phyloP scores from a whole-genome alignment of 2,113 vertebrate species.

The Chroicocephalus ridibundus region DNA sequence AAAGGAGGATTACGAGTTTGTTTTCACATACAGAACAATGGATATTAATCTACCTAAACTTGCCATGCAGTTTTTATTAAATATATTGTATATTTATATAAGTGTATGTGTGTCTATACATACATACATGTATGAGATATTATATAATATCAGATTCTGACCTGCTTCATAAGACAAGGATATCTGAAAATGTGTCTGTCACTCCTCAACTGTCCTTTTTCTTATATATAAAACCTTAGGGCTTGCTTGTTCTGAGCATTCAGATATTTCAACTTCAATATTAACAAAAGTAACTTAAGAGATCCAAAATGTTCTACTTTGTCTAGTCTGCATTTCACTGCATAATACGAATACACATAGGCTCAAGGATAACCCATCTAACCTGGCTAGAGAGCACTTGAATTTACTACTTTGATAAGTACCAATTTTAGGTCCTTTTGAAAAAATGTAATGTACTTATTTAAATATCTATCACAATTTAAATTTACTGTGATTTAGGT shows the following conservation, averaged over 20 bases:
- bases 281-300: background rate
- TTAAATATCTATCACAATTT: background rate
- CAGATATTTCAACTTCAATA: background rate
- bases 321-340: background rate
- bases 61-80: background rate
- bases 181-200: background rate
- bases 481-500: background rate
- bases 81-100: background rate
- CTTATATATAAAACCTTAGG: background rate
- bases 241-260: background rate
- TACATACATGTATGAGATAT: background rate
- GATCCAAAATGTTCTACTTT: background rate
- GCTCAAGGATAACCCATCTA: background rate
- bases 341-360: background rate
- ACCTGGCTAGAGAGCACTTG: background rate
- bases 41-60: background rate
- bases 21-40: background rate
- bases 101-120: background rate
- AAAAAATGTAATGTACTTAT: background rate
- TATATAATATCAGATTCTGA: background rate
- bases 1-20: background rate
- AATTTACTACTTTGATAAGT: background rate
- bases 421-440: background rate
- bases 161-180: background rate
- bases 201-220: background rate